Evolutionary conservation across 2,888 invertebrate genomes (phyloP), one percentile per base, ranked within the genome.

Genomic region (Agrenia bidenticulata): DNA sequence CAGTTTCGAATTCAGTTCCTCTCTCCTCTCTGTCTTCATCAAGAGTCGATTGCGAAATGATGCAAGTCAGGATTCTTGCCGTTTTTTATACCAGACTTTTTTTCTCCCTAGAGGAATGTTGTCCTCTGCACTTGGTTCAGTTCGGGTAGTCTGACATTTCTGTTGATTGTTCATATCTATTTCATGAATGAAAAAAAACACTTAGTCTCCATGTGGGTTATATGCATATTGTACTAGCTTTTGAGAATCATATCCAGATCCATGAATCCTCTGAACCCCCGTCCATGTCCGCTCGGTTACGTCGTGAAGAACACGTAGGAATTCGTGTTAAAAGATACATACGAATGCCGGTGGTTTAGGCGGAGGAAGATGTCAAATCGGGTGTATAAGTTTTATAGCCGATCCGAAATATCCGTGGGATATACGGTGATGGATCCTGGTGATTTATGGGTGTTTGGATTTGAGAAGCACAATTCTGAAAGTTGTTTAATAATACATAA

Each of bases 371-470:
- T 39, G 9, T 39, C 39, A 39, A 39, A 39, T 11, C 15, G 39
- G 19, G 53, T 15, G 17, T 24, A 21, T 53, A 53, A 53, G 53
- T 53, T n/a, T n/a, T n/a, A n/a, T n/a, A n/a, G n/a, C n/a, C n/a
- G n/a, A n/a, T n/a, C n/a, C n/a, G n/a, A n/a, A n/a, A n/a, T n/a
- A n/a, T n/a, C n/a, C n/a, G n/a, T 32, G 32, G 32, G 32, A 32
- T 32, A 32, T 32, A 32, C 32, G 19, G 5, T 17, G 15, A 27
- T 23, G 32, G 26, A 55, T 45, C 5, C 4, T 5, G 45, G 55
- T 55, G 55, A 55, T 55, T 55, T 55, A 55, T 27, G 27, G 55
- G n/a, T 55, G 55, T 55, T 55, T 55, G 7, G 55, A 45, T 27
- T 27, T 32, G 4, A 32, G 11, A 32, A 32, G 32, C 32, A 32